Conservation (phyloP, 1,140 invertebrate species). For the Panagrolaimus sp. region DNA sequence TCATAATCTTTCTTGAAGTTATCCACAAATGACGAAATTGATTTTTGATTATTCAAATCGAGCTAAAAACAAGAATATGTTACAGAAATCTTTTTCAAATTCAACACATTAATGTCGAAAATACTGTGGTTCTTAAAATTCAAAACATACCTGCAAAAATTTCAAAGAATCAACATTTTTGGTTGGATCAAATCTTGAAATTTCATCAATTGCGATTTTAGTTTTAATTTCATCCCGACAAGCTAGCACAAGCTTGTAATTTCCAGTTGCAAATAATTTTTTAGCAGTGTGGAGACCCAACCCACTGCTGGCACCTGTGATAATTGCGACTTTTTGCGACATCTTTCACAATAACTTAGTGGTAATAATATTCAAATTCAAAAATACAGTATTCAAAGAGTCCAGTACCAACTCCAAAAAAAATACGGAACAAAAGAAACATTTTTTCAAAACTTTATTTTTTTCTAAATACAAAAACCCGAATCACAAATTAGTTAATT, state of each 20-base stretch:
- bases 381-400: too few relatives aligned
- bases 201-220: neutral
- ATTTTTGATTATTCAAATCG: conserved; percentile 8
- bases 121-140: neutral
- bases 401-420: too few relatives aligned
- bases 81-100: neutral
- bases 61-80: neutral
- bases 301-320: conserved; percentile 6
- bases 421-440: too few relatives aligned
- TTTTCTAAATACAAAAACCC: too few relatives aligned
- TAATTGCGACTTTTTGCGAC: neutral
- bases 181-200: neutral
- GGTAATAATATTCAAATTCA: too few relatives aligned
- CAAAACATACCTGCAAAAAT: neutral
- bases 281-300: conserved; percentile 3
- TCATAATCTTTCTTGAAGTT: neutral
- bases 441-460: too few relatives aligned
- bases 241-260: neutral
- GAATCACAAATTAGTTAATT: too few relatives aligned
- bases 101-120: too few relatives aligned
- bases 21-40: neutral
- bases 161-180: neutral
- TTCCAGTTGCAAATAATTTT: neutral
- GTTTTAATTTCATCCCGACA: neutral
- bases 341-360: too few relatives aligned